Conservation (phyloP, 2,797 vertebrate genomes). For the Fistularia tabacaria region DNA sequence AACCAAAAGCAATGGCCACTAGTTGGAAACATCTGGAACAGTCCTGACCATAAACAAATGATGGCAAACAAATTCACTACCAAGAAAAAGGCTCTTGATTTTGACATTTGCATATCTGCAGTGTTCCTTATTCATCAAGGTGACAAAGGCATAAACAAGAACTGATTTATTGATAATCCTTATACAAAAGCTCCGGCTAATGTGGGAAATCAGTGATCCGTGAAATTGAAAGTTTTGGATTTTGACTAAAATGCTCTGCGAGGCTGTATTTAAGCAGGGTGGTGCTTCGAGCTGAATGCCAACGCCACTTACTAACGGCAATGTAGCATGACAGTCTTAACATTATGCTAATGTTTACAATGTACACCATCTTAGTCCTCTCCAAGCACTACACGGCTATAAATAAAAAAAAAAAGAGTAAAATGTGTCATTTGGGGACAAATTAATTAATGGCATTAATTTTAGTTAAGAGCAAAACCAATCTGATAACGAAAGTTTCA, state of each 20-base stretch:
- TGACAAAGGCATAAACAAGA: conserved; percentile 26
- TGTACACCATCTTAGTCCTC: background rate
- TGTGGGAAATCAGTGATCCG: background rate
- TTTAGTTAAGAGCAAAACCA: too few relatives aligned
- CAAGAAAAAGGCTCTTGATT: conserved; percentile 33
- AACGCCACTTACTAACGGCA: background rate
- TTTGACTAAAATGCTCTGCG: conserved; percentile 3
- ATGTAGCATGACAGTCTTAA: background rate
- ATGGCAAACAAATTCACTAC: conserved; percentile 60
- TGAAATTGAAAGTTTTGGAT: conserved; percentile 7
- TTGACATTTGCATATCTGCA: conserved; percentile 53
- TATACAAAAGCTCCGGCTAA: background rate
- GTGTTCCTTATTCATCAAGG: conserved; percentile 19
- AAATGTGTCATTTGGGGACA: too few relatives aligned
- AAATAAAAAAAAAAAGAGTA: too few relatives aligned
- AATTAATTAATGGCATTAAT: too few relatives aligned
- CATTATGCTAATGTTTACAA: background rate
- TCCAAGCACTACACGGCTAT: too few relatives aligned
- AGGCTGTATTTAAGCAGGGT: background rate
- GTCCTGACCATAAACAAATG: conserved; percentile 66
- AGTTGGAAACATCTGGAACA: conserved; percentile 41
- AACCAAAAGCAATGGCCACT: conserved; percentile 20
- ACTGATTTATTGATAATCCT: conserved; percentile 17
- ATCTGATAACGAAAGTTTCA: too few relatives aligned
- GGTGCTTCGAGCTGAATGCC: background rate